phyloP scores from a whole-genome alignment of 1,140 invertebrate genomes.

The Tetragnatha versicolor region DNA sequence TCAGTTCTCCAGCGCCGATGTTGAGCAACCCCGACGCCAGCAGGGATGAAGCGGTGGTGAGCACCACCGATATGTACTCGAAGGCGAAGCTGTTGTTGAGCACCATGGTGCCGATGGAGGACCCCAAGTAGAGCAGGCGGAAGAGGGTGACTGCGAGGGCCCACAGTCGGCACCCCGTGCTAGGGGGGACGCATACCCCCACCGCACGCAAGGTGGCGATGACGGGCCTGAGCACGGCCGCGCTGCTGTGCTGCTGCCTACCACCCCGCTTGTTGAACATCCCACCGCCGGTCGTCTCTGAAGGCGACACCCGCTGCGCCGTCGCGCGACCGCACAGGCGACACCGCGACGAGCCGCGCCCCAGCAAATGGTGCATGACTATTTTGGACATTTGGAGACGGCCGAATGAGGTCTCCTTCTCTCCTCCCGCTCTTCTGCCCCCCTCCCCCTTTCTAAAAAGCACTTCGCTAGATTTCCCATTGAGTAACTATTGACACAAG shows the following conservation, averaged over 20 bases:
- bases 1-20: neutral
- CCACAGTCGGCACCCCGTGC: constrained; percentile 32
- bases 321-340: constrained; percentile 17
- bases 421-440: neutral
- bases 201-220: constrained; percentile 26
- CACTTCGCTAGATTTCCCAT: constrained; percentile 37
- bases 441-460: neutral
- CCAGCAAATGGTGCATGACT: constrained; percentile 52
- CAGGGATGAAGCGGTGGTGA: constrained; percentile 23
- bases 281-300: constrained; percentile 1
- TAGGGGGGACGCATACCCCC: constrained; percentile 38
- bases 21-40: constrained; percentile 31
- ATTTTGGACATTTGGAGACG: constrained; percentile 37
- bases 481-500: constrained; percentile 29
- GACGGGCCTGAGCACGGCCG: constrained; percentile 28
- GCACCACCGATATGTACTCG: constrained; percentile 48
- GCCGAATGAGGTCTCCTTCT: neutral
- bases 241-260: constrained; percentile 31
- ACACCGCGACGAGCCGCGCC: constrained; percentile 16
- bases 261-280: neutral
- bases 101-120: constrained; percentile 35
- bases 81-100: constrained; percentile 41
- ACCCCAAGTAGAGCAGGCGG: constrained; percentile 31
- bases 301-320: constrained; percentile 13
- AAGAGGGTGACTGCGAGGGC: constrained; percentile 24